phyloP scores from a whole-genome alignment of 2,113 vertebrate species.

The Haliaeetus leucogaster region DNA sequence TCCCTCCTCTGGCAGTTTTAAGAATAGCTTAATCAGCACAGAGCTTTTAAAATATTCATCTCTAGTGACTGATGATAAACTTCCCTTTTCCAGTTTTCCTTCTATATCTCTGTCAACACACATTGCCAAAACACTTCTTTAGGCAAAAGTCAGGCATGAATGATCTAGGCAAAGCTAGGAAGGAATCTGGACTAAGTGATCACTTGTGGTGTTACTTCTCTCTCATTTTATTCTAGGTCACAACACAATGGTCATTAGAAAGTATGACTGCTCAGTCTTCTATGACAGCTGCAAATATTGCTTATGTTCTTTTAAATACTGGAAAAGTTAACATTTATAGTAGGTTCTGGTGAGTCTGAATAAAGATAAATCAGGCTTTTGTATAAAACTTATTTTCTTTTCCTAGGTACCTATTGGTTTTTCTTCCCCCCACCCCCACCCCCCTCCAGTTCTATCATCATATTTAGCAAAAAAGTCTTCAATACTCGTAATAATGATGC shows the following conservation, averaged over 20 bases:
- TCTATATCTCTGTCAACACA: neutral
- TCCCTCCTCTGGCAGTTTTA: neutral
- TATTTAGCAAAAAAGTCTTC: conserved; percentile 10
- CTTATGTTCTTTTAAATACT: neutral
- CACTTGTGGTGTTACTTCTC: neutral
- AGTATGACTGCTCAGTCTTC: neutral
- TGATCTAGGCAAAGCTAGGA: neutral
- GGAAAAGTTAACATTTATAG: neutral
- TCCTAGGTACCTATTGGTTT: neutral
- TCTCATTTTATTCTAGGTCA: neutral
- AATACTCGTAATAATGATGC: neutral
- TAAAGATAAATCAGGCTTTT: neutral
- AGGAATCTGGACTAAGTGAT: neutral
- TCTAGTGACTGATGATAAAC: neutral
- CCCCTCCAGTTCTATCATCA: neutral
- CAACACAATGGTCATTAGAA: neutral
- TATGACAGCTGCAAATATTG: neutral
- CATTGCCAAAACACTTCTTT: neutral
- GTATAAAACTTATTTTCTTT: neutral
- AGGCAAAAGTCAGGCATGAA: neutral
- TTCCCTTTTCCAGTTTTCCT: neutral
- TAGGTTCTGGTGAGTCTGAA: neutral
- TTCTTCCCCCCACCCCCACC: neutral
- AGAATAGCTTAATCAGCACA: neutral
- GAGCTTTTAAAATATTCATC: neutral